These are phyloP conservation scores for Cebidichthys violaceus DNA, from an alignment of 2,113 vertebrate genomes.

Conservation along the genomic window DNA sequence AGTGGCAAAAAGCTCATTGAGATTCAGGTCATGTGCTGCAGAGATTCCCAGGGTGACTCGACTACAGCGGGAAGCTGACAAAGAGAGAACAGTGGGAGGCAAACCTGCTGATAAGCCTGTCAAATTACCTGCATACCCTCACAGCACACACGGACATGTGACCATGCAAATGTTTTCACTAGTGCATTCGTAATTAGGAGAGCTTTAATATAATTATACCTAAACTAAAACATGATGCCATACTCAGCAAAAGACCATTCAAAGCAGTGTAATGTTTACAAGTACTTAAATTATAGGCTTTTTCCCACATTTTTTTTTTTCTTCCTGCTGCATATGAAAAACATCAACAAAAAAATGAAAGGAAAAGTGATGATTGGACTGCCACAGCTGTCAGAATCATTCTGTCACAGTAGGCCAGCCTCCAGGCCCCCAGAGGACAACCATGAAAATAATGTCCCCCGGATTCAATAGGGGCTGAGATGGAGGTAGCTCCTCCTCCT, in stretches of 20 bases:
- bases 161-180: constrained; percentile 36
- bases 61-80: constrained; percentile 64
- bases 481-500: constrained; percentile 7
- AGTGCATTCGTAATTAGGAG: constrained; percentile 20
- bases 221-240: constrained; percentile 1
- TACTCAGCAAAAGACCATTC: background rate
- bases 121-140: constrained; percentile 41
- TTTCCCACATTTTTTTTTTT: constrained; percentile 2
- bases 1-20: constrained; percentile 70
- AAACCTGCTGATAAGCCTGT: constrained; percentile 67
- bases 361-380: constrained; percentile 52
- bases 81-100: constrained; percentile 44
- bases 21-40: constrained; percentile 75
- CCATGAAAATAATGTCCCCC: constrained; percentile 67
- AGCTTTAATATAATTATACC: constrained; percentile 21
- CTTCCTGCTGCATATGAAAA: constrained; percentile 17
- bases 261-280: background rate
- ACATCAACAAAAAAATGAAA: constrained; percentile 36
- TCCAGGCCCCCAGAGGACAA: constrained; percentile 59
- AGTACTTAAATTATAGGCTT: background rate
- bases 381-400: constrained; percentile 74
- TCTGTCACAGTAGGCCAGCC: constrained; percentile 66
- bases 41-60: constrained; percentile 78
- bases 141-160: constrained; percentile 49
- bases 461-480: constrained; percentile 47